Percentiles rank a stretch among this genome's conserved stretches.
Evolutionary conservation across 2,797 vertebrate species (phyloP).

Genomic region (Chromis chromis): DNA sequence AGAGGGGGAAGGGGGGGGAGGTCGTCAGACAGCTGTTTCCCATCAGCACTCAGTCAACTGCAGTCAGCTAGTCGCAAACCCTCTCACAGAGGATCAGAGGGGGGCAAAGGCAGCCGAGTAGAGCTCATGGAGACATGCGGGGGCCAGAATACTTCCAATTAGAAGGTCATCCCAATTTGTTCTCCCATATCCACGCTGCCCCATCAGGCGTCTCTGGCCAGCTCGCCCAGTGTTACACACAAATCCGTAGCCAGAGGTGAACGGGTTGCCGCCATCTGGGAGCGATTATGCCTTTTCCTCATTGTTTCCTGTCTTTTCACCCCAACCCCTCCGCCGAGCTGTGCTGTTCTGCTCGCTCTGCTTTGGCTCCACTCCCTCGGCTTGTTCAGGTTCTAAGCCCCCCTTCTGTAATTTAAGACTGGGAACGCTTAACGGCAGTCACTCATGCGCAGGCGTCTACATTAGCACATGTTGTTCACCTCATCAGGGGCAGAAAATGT

Average conservation of each 20-base stretch:
- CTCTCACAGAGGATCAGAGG: conserved; percentile 59
- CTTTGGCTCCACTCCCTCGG: conserved; percentile 68
- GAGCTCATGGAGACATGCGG: conserved; percentile 57
- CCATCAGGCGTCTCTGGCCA: conserved; percentile 52
- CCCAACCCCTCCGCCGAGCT: conserved; percentile 58
- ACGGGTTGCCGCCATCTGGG: conserved; percentile 81
- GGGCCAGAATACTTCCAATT: conserved; percentile 76
- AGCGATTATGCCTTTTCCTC: conserved; percentile 81
- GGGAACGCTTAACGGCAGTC: conserved; percentile 74
- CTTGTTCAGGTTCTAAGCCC: conserved; percentile 69
- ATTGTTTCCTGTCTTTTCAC: conserved; percentile 82
- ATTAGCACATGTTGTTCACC: conserved; percentile 74
- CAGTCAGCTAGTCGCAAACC: conserved; percentile 64
- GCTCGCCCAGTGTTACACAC: conserved; percentile 46
- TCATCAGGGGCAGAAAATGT: conserved; percentile 54
- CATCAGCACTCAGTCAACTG: conserved; percentile 79
- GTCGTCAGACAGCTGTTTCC: conserved; percentile 82
- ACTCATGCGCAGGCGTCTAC: conserved; percentile 69
- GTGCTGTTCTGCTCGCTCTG: conserved; percentile 62
- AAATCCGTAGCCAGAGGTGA: conserved; percentile 68
- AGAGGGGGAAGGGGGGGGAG: conserved; percentile 7
- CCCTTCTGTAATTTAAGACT: conserved; percentile 73
- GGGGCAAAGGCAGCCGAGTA: conserved; percentile 41
- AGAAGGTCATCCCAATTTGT: conserved; percentile 83
- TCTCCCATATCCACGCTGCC: conserved; percentile 62